These are phyloP conservation scores for Cataglyphis livida DNA, from an alignment of 2,888 invertebrate genomes.

Conservation along the genomic window DNA sequence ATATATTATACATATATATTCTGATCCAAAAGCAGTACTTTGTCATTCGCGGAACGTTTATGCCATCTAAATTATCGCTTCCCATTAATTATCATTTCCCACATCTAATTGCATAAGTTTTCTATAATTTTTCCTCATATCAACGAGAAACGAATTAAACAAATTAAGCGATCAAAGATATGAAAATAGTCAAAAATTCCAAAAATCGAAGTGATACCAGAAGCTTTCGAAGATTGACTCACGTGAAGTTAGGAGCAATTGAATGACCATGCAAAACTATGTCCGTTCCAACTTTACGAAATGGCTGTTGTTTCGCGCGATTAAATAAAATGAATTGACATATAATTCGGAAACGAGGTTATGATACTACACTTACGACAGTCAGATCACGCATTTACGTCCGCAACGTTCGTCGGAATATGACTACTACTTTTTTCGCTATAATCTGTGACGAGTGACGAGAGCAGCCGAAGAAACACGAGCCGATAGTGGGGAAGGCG, in stretches of 20 bases:
- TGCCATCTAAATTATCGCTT: background rate
- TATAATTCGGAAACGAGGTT: slow-evolving; percentile 17
- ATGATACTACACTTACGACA: slow-evolving; percentile 13
- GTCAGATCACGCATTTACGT: background rate
- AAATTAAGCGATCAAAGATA: background rate
- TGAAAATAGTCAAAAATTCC: background rate
- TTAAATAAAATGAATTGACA: background rate
- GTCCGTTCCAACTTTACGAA: background rate
- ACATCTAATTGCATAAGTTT: background rate
- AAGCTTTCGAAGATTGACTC: background rate
- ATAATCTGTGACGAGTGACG: background rate
- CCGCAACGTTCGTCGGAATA: background rate
- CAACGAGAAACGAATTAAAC: background rate
- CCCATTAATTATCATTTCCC: background rate
- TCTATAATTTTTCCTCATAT: background rate
- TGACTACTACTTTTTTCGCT: background rate
- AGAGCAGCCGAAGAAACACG: background rate
- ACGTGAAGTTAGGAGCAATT: background rate
- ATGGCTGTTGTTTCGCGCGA: background rate
- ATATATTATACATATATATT: background rate
- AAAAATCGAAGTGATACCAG: background rate
- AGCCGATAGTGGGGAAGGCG: background rate
- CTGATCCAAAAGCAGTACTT: background rate
- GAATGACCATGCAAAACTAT: background rate
- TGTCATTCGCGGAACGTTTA: background rate